Conservation (phyloP, 2,888 invertebrate genomes). For the Napeogenes inachia region DNA sequence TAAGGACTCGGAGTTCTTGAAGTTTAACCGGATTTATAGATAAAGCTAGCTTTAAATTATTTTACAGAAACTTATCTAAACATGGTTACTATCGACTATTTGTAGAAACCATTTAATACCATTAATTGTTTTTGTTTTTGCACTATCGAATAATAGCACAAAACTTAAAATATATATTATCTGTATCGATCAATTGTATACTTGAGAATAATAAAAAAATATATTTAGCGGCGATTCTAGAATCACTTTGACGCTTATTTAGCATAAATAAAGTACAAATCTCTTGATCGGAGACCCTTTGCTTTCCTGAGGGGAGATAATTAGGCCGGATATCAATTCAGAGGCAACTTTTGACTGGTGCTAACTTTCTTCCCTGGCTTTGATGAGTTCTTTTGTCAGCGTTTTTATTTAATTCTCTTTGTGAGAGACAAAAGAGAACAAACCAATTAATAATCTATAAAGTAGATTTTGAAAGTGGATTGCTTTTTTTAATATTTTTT, state of each 20-base stretch:
- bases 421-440: slow-evolving; percentile 14
- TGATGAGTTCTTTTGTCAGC: slow-evolving; percentile 28
- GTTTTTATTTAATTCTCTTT: slow-evolving; percentile 26
- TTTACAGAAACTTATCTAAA: no score
- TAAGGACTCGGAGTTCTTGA: no score
- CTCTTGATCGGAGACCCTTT: slow-evolving; percentile 20
- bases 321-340: slow-evolving; percentile 48
- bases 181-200: no score
- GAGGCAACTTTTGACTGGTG: slow-evolving; percentile 46
- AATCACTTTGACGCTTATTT: slow-evolving; percentile 10
- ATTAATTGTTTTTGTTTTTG: no score
- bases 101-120: no score
- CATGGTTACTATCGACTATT: no score
- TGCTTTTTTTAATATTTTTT: background rate
- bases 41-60: no score
- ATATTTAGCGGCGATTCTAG: no score
- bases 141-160: no score
- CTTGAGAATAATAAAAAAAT: no score
- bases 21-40: no score
- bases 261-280: slow-evolving; percentile 18
- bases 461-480: background rate
- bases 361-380: slow-evolving; percentile 35
- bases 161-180: no score
- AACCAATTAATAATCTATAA: slow-evolving; percentile 23
- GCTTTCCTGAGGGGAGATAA: slow-evolving; percentile 44